Base-by-base conservation (phyloP, 2,113 vertebrate genomes). In the Ifrita kowaldi region DNA sequence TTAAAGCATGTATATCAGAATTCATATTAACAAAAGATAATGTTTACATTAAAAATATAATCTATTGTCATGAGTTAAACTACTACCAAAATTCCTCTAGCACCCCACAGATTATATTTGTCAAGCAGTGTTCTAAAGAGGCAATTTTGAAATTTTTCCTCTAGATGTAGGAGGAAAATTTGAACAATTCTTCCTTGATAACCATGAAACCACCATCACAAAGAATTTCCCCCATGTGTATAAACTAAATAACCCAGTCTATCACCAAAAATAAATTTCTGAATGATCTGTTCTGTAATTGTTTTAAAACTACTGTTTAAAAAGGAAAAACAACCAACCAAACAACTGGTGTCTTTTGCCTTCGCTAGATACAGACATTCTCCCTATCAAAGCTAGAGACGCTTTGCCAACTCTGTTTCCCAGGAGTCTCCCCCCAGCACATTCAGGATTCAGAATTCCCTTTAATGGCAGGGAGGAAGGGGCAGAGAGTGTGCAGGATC, bases 201-300 rank as follows among this genome's bases (percentile, higher is more conserved):
- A 59, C 30, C 22, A 42, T 37, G 41, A 81, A 88, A 20, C 4
- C 21, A 12, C 47, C 55, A 70, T 6, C 39, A 30, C 23, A 70
- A 21, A 63, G 5, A 63, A 35, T n/a, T 47, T n/a, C 33, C 33
- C 8, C 4, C 4, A 10, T 0, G 0, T 0, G 0, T 42, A 55
- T 9, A 62, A 83, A 57, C 17, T 39, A 63, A 86, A 52, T 18
- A 60, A 57, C 23, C 6, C 11, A 26, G 17, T 60, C 49, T 16
- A 30, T 7, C 22, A 35, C 30, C 1, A 2, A 57, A 83, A 69
- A 23, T 4, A 67, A 50, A 14, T 35, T 39, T 59, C 42, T 62
- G 21, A 15, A 30, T 60, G 6, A 62, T 41, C 57, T 42, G 13
- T 24, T 64, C 52, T 53, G 4, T 28, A 75, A 55, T 10, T 15